Evolutionary conservation across 2,888 invertebrate species (phyloP).

Genomic region (Zaprionus obscuricornis): DNA sequence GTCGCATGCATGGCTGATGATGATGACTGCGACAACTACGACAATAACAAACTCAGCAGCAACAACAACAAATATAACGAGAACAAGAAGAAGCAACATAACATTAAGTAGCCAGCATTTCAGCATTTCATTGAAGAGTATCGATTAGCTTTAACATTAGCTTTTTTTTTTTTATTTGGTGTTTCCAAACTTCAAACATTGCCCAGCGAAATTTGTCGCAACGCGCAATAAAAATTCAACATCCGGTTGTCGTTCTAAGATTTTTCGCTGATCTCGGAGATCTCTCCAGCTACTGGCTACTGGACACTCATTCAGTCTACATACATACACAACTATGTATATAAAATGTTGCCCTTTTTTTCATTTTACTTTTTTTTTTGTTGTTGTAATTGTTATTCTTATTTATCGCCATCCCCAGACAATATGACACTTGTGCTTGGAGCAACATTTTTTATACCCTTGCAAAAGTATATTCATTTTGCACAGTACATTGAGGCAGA

Average conservation of each 20-base stretch:
- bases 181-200: conserved; percentile 45
- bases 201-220: conserved; percentile 48
- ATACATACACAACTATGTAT: conserved; percentile 45
- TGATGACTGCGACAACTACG: conserved; percentile 77
- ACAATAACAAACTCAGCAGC: conserved; percentile 29
- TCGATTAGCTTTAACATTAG: conserved; percentile 70
- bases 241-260: conserved; percentile 75
- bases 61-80: conserved; percentile 28
- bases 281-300: conserved; percentile 50
- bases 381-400: conserved; percentile 12
- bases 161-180: conserved; percentile 34
- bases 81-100: no score
- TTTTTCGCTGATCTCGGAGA: conserved; percentile 68
- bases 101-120: conserved; percentile 62
- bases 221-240: conserved; percentile 64
- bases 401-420: conserved; percentile 69
- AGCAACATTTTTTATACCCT: conserved; percentile 29
- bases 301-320: conserved; percentile 29
- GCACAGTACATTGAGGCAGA: no score
- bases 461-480: no score
- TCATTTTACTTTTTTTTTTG: conserved; percentile 18
- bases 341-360: conserved; percentile 70
- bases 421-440: conserved; percentile 74
- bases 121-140: conserved; percentile 79
- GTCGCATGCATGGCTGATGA: conserved; percentile 81